These are phyloP conservation scores for Henricia sp. DNA, from an alignment of 53 echinoderm and acorn worm genomes.

Conservation along the genomic window DNA sequence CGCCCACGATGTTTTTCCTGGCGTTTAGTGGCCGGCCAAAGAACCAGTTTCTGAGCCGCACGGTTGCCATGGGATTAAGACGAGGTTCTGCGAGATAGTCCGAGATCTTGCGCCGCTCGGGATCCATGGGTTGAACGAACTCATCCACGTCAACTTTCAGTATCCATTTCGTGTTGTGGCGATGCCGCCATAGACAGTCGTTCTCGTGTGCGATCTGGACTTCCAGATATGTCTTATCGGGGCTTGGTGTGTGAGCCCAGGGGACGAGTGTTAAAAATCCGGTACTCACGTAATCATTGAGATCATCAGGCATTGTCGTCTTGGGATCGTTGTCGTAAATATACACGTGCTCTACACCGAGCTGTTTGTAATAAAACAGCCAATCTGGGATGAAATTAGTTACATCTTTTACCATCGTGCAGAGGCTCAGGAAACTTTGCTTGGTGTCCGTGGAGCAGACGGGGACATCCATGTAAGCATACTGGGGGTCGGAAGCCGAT, in stretches of 20 bases:
- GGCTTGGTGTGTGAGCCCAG: slow-evolving; percentile 69
- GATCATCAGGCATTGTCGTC: slow-evolving; percentile 44
- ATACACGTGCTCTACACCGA: slow-evolving; percentile 77
- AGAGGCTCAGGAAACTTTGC: slow-evolving; percentile 58
- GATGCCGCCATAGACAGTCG: slow-evolving; percentile 77
- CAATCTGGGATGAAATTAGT: slow-evolving; percentile 57
- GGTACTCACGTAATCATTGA: slow-evolving; percentile 40
- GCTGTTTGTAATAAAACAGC: slow-evolving; percentile 65
- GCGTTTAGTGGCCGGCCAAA: slow-evolving; percentile 48
- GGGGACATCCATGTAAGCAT: too few species aligned
- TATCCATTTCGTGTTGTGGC: slow-evolving; percentile 67
- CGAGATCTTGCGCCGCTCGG: slow-evolving; percentile 28
- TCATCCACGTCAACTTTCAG: slow-evolving; percentile 84
- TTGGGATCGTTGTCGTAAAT: slow-evolving; percentile 74
- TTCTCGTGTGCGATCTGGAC: slow-evolving; percentile 78
- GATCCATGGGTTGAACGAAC: slow-evolving; percentile 79
- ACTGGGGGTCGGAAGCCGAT: too few species aligned
- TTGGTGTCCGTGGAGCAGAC: too few species aligned
- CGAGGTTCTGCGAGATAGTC: slow-evolving; percentile 38
- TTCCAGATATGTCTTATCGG: slow-evolving; percentile 74
- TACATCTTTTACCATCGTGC: slow-evolving; percentile 81
- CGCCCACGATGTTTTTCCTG: neutral
- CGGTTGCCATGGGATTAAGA: slow-evolving; percentile 14
- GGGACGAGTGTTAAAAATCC: slow-evolving; percentile 80
- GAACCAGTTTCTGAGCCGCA: slow-evolving; percentile 77